phyloP scores from a whole-genome alignment of 2,113 vertebrate species.

The Ophiodon elongatus region DNA sequence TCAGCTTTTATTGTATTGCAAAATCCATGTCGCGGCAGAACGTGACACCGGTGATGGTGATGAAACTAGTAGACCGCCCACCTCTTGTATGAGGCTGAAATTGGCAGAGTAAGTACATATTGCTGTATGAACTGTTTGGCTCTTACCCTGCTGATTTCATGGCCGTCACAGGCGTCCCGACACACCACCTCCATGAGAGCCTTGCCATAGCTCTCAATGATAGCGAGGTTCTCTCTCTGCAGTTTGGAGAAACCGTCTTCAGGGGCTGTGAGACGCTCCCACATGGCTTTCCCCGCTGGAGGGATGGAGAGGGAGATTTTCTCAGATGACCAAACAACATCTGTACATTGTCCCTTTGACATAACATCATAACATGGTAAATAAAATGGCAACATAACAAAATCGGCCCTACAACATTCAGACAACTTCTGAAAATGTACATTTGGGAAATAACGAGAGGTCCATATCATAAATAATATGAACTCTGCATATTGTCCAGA shows the following conservation, averaged over 20 bases:
- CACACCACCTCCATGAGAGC: conserved; percentile 98
- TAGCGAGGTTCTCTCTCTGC: conserved; percentile 94
- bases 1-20: too few relatives aligned
- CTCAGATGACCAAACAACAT: background rate
- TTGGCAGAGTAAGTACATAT: background rate
- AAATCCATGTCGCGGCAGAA: too few relatives aligned
- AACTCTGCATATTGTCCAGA: background rate
- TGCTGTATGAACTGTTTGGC: background rate
- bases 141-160: conserved; percentile 94
- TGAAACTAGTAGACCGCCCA: too few relatives aligned
- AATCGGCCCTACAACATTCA: background rate
- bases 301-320: background rate
- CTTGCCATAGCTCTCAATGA: conserved; percentile 96
- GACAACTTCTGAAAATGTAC: background rate
- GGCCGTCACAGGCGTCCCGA: conserved; percentile 96
- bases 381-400: too few relatives aligned
- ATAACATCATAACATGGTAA: too few relatives aligned
- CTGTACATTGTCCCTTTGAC: background rate
- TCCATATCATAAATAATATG: background rate
- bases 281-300: conserved; percentile 92
- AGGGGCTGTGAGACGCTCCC: conserved; percentile 96
- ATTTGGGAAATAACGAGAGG: background rate
- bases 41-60: too few relatives aligned
- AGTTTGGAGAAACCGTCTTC: conserved; percentile 97
- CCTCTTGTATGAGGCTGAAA: background rate